Evolutionary conservation across 2,113 vertebrate genomes (phyloP), one percentile per base, ranked within the genome.

Genomic region (Lophius piscatorius): DNA sequence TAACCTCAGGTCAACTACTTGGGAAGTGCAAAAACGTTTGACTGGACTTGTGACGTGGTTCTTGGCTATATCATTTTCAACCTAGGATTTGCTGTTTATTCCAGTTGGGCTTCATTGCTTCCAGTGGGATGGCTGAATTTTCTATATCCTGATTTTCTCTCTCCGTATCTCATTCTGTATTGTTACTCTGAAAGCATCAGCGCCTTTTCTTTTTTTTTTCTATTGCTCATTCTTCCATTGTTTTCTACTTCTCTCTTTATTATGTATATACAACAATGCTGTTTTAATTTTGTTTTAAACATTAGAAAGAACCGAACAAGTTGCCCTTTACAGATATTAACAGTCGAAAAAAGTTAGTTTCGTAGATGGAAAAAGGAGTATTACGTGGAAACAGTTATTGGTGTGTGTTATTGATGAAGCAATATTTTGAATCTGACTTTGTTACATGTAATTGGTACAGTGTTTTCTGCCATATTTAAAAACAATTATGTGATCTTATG

Each of bases 81-180:
- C 51, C 50, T 83, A 74, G 68, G 81, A 62, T 63, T 75, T 74
- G 61, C 67, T 35, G 47, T 80, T 73, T 54, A 54, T 70, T 78
- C 57, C 54, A 52, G 60, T 54, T 58, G 17, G 74, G 68, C 64
- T 67, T 51, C 62, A 34, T 69, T 22, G 73, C 50, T 59, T 83
- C 45, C 57, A 63, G 40, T 23, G 24, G 50, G 60, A 81, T 60
- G 33, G 26, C 63, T 73, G 34, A 47, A 56, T 77, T 78, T 76
- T n/a, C n/a, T 70, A 70, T 84, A n/a, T 70, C 74, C 49, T 74
- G 40, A 69, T 50, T 76, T 26, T 70, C 49, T 66, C 65, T 85
- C 86, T 76, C 81, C 76, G 74, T 73, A 81, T 69, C 21, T 71
- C 42, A 61, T 58, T 80, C 79, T 88, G 76, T 88, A 77, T 64